These are phyloP conservation scores for Pseudococcus viburni DNA, from an alignment of 2,888 invertebrate species.

Conservation along the genomic window DNA sequence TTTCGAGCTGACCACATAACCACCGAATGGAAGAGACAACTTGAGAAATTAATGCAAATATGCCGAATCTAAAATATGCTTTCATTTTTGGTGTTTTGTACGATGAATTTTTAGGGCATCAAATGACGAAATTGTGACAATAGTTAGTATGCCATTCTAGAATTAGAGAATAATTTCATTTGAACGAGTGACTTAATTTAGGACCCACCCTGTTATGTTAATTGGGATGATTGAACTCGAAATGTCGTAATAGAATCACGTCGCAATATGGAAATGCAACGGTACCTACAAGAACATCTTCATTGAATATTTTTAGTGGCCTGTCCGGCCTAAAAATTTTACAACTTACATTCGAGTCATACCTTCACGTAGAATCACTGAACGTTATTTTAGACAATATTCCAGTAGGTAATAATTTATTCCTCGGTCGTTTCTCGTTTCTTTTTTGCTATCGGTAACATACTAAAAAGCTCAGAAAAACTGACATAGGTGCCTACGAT, in stretches of 20 bases:
- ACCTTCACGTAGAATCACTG: too few relatives aligned
- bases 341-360: neutral
- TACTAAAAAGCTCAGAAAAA: neutral
- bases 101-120: conserved; percentile 20
- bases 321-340: neutral
- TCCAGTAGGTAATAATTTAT: too few relatives aligned
- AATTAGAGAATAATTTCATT: neutral
- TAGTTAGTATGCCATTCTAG: neutral
- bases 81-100: neutral
- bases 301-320: too few relatives aligned
- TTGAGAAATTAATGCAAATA: conserved; percentile 32
- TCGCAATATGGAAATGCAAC: conserved; percentile 9
- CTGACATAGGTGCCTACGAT: neutral
- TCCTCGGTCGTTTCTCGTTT: too few relatives aligned
- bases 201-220: conserved; percentile 34
- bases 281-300: neutral
- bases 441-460: too few relatives aligned
- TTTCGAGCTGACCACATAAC: conserved; percentile 34
- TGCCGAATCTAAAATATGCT: too few relatives aligned
- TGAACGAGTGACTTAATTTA: conserved; percentile 38
- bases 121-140: neutral
- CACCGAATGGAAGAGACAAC: neutral
- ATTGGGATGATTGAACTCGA: conserved; percentile 20
- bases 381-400: too few relatives aligned
- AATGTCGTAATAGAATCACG: conserved; percentile 26